A percentile compares a stretch with the other conserved stretches of the same genome.
Conservation (phyloP, 1,140 invertebrate genomes). For the Apis dorsata region DNA sequence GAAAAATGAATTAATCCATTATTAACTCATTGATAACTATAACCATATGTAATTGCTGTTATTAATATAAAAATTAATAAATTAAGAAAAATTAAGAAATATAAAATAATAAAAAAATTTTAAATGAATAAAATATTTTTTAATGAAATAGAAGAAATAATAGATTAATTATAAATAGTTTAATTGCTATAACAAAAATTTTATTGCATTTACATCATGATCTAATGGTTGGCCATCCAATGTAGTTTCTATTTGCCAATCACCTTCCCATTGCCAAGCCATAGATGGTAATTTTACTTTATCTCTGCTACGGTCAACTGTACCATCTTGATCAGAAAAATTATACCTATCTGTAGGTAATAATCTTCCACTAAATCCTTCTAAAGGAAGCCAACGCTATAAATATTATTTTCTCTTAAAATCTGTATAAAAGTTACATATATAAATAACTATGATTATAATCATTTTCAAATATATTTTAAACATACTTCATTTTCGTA, state of each 20-base stretch:
- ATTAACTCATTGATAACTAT: not conserved
- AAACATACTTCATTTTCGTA: slow-evolving; percentile 93
- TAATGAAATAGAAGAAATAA: not conserved
- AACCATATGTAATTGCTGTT: not conserved
- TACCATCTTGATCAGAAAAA: slow-evolving; percentile 92
- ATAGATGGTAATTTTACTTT: slow-evolving; percentile 92
- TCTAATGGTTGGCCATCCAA: slow-evolving; percentile 92
- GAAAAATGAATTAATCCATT: slow-evolving; percentile 6
- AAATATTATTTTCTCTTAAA: slow-evolving; percentile 52
- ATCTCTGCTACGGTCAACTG: slow-evolving; percentile 87
- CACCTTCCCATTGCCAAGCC: slow-evolving; percentile 96
- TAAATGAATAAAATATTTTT: slow-evolving; percentile 8
- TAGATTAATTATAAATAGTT: not conserved
- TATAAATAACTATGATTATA: slow-evolving; percentile 8
- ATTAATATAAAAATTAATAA: not conserved
- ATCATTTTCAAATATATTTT: not conserved
- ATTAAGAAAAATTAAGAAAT: not conserved
- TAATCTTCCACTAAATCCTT: slow-evolving; percentile 90
- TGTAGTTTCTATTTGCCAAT: slow-evolving; percentile 94
- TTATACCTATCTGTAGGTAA: slow-evolving; percentile 92
- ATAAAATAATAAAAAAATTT: not conserved
- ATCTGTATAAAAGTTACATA: not conserved
- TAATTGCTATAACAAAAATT: not conserved
- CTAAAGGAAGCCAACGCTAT: slow-evolving; percentile 92
- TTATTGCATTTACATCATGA: slow-evolving; percentile 84